A percentile compares a stretch with the other conserved stretches of the same genome.
Conservation (phyloP, 2,888 invertebrate genomes). For the Oxytorus armatus region DNA sequence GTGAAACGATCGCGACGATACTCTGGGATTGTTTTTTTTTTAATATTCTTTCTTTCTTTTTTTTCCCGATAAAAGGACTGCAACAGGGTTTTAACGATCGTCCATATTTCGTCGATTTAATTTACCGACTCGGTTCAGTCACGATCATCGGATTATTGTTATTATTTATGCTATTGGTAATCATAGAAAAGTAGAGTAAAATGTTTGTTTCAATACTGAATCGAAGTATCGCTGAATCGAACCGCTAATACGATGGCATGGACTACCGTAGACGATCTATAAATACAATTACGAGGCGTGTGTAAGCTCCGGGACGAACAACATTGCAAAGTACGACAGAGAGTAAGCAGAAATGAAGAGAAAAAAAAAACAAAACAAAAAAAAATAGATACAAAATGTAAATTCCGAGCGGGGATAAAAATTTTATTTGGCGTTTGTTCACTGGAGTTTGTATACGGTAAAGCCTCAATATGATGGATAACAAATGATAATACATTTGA, state of each 20-base stretch:
- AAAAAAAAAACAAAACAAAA: constrained; percentile 48
- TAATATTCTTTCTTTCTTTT: neutral
- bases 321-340: constrained; percentile 81
- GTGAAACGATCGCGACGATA: constrained; percentile 40
- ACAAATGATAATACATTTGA: constrained; percentile 33
- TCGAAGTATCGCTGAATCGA: constrained; percentile 10
- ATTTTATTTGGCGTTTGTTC: constrained; percentile 42
- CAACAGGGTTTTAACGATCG: constrained; percentile 40
- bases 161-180: neutral
- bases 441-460: constrained; percentile 28
- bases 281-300: constrained; percentile 83
- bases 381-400: constrained; percentile 45
- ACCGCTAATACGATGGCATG: constrained; percentile 38
- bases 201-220: constrained; percentile 5
- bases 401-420: constrained; percentile 47
- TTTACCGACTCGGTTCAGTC: constrained; percentile 33
- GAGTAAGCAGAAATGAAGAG: constrained; percentile 76
- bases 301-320: constrained; percentile 82
- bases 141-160: neutral
- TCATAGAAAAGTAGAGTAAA: neutral
- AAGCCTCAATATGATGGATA: constrained; percentile 53
- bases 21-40: constrained; percentile 17
- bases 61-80: constrained; percentile 23
- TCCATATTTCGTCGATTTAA: constrained; percentile 32
- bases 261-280: constrained; percentile 81